Evolutionary conservation across 1,140 invertebrate species (phyloP).

Genomic region (Charaxes varanes): DNA sequence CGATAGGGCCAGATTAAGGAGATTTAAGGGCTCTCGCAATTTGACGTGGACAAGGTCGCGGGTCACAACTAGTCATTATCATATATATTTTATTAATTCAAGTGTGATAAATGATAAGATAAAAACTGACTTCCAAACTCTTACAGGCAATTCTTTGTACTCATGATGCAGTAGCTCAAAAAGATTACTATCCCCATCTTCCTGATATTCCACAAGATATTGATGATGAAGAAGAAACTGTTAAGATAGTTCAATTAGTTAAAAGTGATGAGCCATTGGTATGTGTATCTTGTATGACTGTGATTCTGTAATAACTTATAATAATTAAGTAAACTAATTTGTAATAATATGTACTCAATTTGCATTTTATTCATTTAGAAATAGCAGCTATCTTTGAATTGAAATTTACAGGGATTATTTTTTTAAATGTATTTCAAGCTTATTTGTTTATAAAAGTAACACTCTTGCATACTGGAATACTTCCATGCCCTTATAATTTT

Average conservation of each 20-base stretch:
- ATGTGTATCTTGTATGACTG: slow-evolving; percentile 53
- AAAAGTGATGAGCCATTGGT: slow-evolving; percentile 98
- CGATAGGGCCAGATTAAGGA: too few relatives aligned
- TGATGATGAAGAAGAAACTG: slow-evolving; percentile 95
- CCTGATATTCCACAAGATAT: slow-evolving; percentile 91
- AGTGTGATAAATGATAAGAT: too few relatives aligned
- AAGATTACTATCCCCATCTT: slow-evolving; percentile 94
- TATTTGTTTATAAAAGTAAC: neutral
- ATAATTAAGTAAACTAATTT: slow-evolving; percentile 3
- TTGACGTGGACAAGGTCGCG: too few relatives aligned
- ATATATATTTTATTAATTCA: too few relatives aligned
- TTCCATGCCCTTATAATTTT: too few relatives aligned
- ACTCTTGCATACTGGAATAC: neutral
- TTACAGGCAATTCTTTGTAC: slow-evolving; percentile 87
- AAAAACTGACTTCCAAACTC: too few relatives aligned
- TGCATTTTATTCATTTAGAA: slow-evolving; percentile 58
- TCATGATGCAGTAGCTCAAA: slow-evolving; percentile 95
- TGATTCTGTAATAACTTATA: neutral
- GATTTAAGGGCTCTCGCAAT: too few relatives aligned
- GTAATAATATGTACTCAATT: too few relatives aligned
- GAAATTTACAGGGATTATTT: slow-evolving; percentile 8
- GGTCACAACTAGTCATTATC: too few relatives aligned
- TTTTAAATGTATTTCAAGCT: neutral
- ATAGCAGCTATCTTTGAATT: slow-evolving; percentile 53
- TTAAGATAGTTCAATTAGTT: slow-evolving; percentile 97